Evolutionary conservation across 2,797 vertebrate genomes (phyloP), one percentile per base, ranked within the genome.

Genomic region (Gila robusta): DNA sequence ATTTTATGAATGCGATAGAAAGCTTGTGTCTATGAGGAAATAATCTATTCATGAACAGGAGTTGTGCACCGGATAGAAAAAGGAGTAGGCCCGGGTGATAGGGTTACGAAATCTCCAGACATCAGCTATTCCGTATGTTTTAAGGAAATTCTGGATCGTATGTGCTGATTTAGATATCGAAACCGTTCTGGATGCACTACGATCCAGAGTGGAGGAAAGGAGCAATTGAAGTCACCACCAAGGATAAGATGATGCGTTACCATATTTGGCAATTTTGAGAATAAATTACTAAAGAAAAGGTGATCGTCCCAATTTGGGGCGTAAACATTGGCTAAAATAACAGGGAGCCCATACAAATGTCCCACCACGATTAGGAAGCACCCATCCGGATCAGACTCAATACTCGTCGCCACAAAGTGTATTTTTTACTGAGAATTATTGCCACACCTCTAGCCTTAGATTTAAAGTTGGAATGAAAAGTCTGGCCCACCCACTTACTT

Each of bases 381-480:
- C 12, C 32, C 54, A 5, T 10, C 54, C 3, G 5, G 32, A 14
- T 79, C 54, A 14, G 54, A 39, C 4, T 79, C 77, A 19, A 64
- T 9, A 37, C 7, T 35, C 4, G 77, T 59, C 2, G 23, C 21
- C 3, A 37, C 54, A 56, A 79, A 79, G 2, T 52, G 76, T 37
- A 79, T 11, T 79, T 79, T n/a, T 39, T 79, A 23, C 32, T 64
- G 16, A 79, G 28, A 9, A 64, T 4, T 59, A 79, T 79, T 2
- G 32, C 77, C 4, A 26, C 21, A 10, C 77, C 69, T 52, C 67
- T 87, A 23, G 73, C 14, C 39, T 87, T 84, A 3, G 62, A 28
- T 37, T 69, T n/a, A 12, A 83, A 87, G 19, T 28, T 66, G 19
- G 77, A 64, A 19, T 83, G 81, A 72, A 54, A 83, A 35, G 19